A percentile compares a stretch with the other conserved stretches of the same genome.
These are phyloP conservation scores for Drosophila conformis DNA, from an alignment of 2,888 invertebrate species.

Conservation along the genomic window DNA sequence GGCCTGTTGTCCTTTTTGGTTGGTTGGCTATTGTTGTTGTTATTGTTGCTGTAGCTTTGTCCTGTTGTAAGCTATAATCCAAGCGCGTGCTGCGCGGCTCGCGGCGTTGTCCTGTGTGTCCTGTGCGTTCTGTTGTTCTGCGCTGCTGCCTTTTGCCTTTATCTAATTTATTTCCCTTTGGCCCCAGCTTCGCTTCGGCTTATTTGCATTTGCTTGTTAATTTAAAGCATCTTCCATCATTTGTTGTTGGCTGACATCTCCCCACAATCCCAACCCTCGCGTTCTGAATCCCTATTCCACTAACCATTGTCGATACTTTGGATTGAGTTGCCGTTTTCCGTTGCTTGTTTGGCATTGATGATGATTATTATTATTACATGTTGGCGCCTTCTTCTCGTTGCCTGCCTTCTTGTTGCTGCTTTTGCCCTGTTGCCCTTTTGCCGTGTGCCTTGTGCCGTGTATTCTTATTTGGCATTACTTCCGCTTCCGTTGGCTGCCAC, in stretches of 20 bases:
- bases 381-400: slow-evolving; percentile 62
- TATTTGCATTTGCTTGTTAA: slow-evolving; percentile 82
- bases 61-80: slow-evolving; percentile 62
- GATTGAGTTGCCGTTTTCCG: slow-evolving; percentile 61
- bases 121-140: slow-evolving; percentile 55
- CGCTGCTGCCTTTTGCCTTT: slow-evolving; percentile 66
- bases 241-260: slow-evolving; percentile 51
- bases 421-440: slow-evolving; percentile 25
- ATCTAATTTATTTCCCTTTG: slow-evolving; percentile 78
- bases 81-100: slow-evolving; percentile 67
- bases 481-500: slow-evolving; percentile 74
- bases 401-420: slow-evolving; percentile 31
- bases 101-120: slow-evolving; percentile 63
- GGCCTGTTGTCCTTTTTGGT: slow-evolving; percentile 55
- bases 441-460: slow-evolving; percentile 28
- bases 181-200: slow-evolving; percentile 38
- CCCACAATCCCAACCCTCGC: not conserved
- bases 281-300: slow-evolving; percentile 17
- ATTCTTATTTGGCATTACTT: slow-evolving; percentile 72
- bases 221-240: slow-evolving; percentile 79
- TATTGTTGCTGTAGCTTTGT: slow-evolving; percentile 37
- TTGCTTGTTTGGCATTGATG: slow-evolving; percentile 70
- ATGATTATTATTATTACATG: slow-evolving; percentile 73
- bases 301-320: slow-evolving; percentile 64
- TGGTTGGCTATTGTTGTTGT: slow-evolving; percentile 24